Base-by-base conservation (phyloP, 2,797 vertebrate genomes). In the Pipistrellus pipistrellus region DNA sequence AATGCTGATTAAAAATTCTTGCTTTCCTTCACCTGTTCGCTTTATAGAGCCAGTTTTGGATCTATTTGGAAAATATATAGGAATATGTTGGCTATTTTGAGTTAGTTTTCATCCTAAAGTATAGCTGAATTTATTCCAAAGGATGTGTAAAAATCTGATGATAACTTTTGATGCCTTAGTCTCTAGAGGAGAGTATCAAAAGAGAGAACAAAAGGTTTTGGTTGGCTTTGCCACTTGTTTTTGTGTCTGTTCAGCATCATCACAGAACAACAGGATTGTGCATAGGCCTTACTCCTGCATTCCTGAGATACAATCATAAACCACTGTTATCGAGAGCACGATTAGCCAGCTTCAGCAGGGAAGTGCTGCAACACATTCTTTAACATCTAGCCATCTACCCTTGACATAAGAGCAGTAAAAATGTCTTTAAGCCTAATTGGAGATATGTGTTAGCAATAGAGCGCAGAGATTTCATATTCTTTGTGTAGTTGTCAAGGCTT, bases 1-100 rank as follows among this genome's bases (percentile, higher is more conserved):
- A 97, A 97, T 95, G 73, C 14, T 97, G 88, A 95, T 96, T 93
- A 81, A 96, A 96, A 93, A 87, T 96, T 93, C 72, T 85, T 93
- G 72, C 62, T 84, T 23, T 90, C 71, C 66, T 75, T 62, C 27
- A 44, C 76, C 96, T 95, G 69, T 94, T 96, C 93, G 41, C 88
- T 7, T 93, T 80, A 14, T 76, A 57, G 46, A 18, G 35, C 53
- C 51, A 73, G 21, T 93, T 91, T 87, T n/a, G n/a, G n/a, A n/a
- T n/a, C n/a, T 12, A 85, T 90, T 92, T 86, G 38, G 64, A 78
- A 95, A 76, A 41, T 94, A 25, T 76, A 41, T 94, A 25, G 35
- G 66, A 93, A 86, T 71, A 69, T 18, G 48, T 89, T 48, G 75
- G 25, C 59, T 95, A 3, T 94, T 93, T 95, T 90, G 90, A 55